phyloP scores from a whole-genome alignment of 2,888 invertebrate genomes.

The Macrosiphum euphorbiae region DNA sequence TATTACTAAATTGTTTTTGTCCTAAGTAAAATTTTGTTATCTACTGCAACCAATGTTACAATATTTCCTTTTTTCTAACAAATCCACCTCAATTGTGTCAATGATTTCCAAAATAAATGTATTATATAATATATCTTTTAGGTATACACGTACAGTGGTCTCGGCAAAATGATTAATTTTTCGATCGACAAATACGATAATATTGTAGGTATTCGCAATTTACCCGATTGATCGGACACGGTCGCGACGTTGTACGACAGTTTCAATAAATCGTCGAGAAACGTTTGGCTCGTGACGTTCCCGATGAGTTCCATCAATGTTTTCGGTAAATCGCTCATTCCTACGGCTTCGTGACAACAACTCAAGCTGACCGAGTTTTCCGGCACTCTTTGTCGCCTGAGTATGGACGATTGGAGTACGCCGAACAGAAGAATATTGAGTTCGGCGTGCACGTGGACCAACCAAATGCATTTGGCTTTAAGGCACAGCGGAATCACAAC shows the following conservation, averaged over 20 bases:
- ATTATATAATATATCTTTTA: not conserved
- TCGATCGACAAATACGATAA: no score
- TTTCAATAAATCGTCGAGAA: constrained; percentile 36
- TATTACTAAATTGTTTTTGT: not conserved
- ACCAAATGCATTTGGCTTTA: constrained; percentile 33
- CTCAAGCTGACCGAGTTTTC: constrained; percentile 24
- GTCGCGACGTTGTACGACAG: constrained; percentile 1
- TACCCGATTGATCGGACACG: constrained; percentile 36
- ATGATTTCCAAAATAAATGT: not conserved
- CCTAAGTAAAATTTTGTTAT: not conserved
- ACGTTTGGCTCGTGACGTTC: not conserved
- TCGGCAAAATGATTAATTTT: not conserved
- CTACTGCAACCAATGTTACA: not conserved
- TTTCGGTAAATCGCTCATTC: constrained; percentile 26
- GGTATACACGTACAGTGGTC: not conserved
- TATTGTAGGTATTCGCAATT: no score
- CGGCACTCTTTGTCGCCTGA: constrained; percentile 38
- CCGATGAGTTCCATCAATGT: constrained; percentile 24
- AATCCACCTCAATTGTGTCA: not conserved
- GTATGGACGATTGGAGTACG: constrained; percentile 42
- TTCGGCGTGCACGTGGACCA: constrained; percentile 12
- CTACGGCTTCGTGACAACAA: constrained; percentile 41
- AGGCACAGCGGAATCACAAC: not conserved
- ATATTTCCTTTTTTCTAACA: not conserved
- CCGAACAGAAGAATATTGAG: constrained; percentile 31